Base-by-base conservation (phyloP, 2,113 vertebrate genomes). In the Triplophysa rosa region DNA sequence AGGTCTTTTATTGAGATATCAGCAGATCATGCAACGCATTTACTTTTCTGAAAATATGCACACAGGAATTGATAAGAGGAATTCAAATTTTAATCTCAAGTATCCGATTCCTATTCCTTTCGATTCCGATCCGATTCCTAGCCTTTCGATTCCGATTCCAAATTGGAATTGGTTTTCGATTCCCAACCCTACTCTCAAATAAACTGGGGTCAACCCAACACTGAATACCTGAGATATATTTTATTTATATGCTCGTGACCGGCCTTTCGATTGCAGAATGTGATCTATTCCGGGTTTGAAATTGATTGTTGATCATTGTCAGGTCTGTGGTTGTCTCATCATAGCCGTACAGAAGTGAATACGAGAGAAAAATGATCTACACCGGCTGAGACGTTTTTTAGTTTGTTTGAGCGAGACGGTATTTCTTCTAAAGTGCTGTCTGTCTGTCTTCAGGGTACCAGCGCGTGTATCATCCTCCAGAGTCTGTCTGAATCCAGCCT, bases 401-500 rank as follows among this genome's bases (percentile, higher is more conserved):
- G 29, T 4, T 29, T 29, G 29, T 29, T 29, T n/a, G 54, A 58
- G 29, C 19, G 24, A 58, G 29, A 21, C 7, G 10, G 19, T 58
- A 19, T 16, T 16, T 58, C 8, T 40, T 64, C 58, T n/a, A 14
- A 4, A 2, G 58, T 13, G 14, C 72, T 4, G n/a, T 42, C 11
- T 40, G n/a, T 67, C 26, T 56, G 49, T 71, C 67, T 33, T 70
- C 77, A 47, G 26, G 3, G 45, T 77, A 67, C 67, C 66, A 14
- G 67, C n/a, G 21, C 37, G 42, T 37, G 58, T 70, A 70, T 79
- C 77, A 78, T 61, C 54, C 54, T 47, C 59, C 65, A 78, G 54
- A 14, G 33, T n/a, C 54, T 59, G 69, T 72, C 54, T 59, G 69
- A 67, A n/a, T 69, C 23, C 1, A 78, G 65, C 52, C 66, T 49